Evolutionary conservation across 2,113 vertebrate genomes (phyloP).

Genomic region (Gulo gulo): DNA sequence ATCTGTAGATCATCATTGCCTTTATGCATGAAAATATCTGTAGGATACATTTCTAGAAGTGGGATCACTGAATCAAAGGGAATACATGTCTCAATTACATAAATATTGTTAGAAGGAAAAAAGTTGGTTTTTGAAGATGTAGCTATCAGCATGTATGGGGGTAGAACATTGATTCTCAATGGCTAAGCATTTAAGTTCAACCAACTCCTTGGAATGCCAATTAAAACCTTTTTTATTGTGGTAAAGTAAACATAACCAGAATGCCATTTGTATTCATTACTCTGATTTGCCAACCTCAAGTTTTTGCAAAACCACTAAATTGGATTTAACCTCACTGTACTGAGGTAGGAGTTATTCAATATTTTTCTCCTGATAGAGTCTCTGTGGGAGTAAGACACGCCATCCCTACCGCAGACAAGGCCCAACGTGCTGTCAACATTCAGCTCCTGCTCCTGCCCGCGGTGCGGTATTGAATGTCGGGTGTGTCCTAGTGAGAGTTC

Average conservation of each 20-base stretch:
- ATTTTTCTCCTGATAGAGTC: neutral
- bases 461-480: accelerated
- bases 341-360: neutral
- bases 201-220: neutral
- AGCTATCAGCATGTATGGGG: neutral
- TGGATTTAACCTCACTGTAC: neutral
- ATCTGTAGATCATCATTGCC: neutral
- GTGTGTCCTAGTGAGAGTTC: neutral
- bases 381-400: neutral
- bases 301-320: neutral
- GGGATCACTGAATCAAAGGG: neutral
- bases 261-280: neutral
- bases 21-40: neutral
- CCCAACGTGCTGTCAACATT: accelerated
- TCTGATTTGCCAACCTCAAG: neutral
- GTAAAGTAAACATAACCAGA: neutral
- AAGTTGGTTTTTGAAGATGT: neutral
- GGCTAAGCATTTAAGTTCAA: neutral
- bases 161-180: neutral
- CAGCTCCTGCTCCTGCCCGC: accelerated
- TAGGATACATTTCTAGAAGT: neutral
- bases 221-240: neutral
- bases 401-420: neutral
- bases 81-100: neutral
- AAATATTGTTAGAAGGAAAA: neutral